Evolutionary conservation across 2,888 invertebrate species (phyloP).

Genomic region (Galerucella calmariensis): DNA sequence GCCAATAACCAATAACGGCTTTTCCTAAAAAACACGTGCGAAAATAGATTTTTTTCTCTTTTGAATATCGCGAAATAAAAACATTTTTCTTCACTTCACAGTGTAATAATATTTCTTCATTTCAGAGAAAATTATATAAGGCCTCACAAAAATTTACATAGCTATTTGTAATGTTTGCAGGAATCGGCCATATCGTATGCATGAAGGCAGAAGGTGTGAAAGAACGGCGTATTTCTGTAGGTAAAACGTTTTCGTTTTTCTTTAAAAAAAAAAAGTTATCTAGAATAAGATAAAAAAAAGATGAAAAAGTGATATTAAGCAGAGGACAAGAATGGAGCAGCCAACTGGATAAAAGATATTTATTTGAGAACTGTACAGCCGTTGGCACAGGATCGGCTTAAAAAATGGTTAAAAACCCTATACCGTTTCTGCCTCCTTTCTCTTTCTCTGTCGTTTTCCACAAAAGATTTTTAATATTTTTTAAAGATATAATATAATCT

Average conservation of each 20-base stretch:
- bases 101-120: too few species aligned
- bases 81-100: too few species aligned
- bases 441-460: neutral
- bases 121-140: too few species aligned
- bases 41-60: too few species aligned
- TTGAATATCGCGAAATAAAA: too few species aligned
- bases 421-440: neutral
- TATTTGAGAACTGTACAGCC: slow-evolving; percentile 52
- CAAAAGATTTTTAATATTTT: neutral
- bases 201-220: slow-evolving; percentile 11
- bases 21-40: too few species aligned
- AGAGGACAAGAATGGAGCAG: slow-evolving; percentile 50
- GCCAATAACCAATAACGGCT: too few species aligned
- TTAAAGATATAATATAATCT: too few species aligned
- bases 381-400: slow-evolving; percentile 23
- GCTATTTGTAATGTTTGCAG: slow-evolving; percentile 2
- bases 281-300: slow-evolving; percentile 48
- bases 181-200: slow-evolving; percentile 7
- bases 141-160: slow-evolving; percentile 1
- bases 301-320: slow-evolving; percentile 52
- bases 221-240: slow-evolving; percentile 16
- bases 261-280: slow-evolving; percentile 45
- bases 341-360: slow-evolving; percentile 52
- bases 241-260: slow-evolving; percentile 32
- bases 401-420: neutral